These are phyloP conservation scores for Plectropomus leopardus DNA, from an alignment of 2,113 vertebrate species.

Conservation along the genomic window DNA sequence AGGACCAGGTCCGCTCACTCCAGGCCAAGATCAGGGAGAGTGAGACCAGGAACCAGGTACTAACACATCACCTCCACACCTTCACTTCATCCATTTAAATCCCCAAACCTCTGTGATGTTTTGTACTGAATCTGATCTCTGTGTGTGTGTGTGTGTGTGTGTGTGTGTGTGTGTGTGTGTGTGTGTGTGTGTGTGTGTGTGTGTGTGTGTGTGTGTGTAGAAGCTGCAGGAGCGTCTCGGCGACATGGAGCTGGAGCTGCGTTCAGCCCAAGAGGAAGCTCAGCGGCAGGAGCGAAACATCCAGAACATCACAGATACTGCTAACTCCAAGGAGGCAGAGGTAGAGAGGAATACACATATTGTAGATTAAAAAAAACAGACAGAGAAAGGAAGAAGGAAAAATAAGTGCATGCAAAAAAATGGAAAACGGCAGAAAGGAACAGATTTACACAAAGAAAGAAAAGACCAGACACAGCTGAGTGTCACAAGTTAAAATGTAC, in stretches of 20 bases:
- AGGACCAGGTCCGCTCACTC: constrained; percentile 83
- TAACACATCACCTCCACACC: not conserved
- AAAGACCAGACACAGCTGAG: not conserved
- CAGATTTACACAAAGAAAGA: not conserved
- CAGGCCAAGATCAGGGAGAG: constrained; percentile 87
- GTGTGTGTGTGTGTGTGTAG: constrained; percentile 75
- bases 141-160: constrained; percentile 27
- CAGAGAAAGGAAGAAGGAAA: not conserved
- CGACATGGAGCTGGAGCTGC: constrained; percentile 89
- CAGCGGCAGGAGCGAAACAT: constrained; percentile 87
- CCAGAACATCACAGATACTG: constrained; percentile 87
- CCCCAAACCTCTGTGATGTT: not conserved
- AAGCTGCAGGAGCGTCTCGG: constrained; percentile 89
- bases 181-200: constrained; percentile 17
- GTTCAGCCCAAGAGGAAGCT: constrained; percentile 84
- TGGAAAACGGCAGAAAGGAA: accelerated
- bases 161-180: constrained; percentile 22
- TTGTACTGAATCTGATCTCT: not conserved
- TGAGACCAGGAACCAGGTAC: constrained; percentile 90
- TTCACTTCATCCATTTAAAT: not conserved
- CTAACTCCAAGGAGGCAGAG: constrained; percentile 91
- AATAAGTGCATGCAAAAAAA: not conserved
- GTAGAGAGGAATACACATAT: constrained; percentile 70
- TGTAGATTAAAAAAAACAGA: not conserved
- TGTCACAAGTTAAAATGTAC: not conserved